Evolutionary conservation across 2,797 vertebrate species (phyloP).

Genomic region (Enteromius afrohamiltoni): DNA sequence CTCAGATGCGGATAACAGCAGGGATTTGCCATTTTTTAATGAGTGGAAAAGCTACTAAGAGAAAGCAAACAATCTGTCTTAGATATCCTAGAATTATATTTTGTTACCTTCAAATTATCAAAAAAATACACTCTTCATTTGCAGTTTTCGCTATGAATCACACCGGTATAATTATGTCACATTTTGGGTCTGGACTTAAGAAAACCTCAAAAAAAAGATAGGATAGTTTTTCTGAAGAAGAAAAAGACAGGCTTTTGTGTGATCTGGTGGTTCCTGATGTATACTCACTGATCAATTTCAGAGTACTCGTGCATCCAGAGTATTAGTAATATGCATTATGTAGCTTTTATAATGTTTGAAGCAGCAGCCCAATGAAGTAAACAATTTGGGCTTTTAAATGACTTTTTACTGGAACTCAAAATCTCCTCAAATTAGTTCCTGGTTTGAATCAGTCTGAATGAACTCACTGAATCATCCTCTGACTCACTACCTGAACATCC

Average conservation of each 20-base stretch:
- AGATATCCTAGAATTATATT: not conserved
- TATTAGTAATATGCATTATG: not conserved
- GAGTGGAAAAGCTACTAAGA: not conserved
- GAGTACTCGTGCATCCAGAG: not conserved
- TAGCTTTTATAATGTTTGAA: not conserved
- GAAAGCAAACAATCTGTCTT: conserved; percentile 6
- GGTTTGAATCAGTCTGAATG: not conserved
- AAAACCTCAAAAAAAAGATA: too few species aligned
- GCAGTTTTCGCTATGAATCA: not conserved
- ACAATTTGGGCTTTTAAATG: not conserved
- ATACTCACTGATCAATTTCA: not conserved
- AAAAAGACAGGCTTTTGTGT: not conserved
- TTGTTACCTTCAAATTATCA: conserved; percentile 23
- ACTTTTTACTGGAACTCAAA: not conserved
- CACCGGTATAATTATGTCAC: not conserved
- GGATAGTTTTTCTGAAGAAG: not conserved
- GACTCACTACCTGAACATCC: not conserved
- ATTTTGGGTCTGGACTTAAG: not conserved
- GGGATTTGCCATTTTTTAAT: conserved; percentile 13
- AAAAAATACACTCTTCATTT: not conserved
- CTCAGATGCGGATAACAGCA: conserved; percentile 1
- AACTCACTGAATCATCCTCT: not conserved
- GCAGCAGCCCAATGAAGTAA: not conserved
- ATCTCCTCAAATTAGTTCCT: not conserved
- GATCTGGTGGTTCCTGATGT: not conserved